Conservation (phyloP, 2,113 vertebrate genomes). For the Neodon shergylaensis region DNA sequence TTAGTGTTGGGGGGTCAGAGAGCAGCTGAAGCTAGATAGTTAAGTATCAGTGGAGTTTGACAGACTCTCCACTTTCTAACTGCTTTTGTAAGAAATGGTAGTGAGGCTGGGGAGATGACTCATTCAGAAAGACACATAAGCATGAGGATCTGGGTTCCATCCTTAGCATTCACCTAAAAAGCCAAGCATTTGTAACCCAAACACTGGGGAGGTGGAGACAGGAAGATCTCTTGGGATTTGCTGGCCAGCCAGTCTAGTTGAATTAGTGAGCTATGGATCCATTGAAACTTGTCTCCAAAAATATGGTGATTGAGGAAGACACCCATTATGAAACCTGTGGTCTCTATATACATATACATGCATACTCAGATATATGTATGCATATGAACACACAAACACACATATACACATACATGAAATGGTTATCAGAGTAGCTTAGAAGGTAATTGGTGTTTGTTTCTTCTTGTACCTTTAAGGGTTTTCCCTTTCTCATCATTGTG, state of each 20-base stretch:
- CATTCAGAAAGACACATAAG: background rate
- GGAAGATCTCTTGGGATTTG: background rate
- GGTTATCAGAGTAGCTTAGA: background rate
- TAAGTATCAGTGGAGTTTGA: rapidly evolving
- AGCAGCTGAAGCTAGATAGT: background rate
- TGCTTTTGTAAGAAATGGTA: background rate
- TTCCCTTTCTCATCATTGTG: background rate
- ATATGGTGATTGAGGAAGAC: background rate
- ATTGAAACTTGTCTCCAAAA: background rate
- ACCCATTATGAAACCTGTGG: background rate
- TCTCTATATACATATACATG: background rate
- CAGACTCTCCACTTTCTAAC: background rate
- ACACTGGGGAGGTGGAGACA: too few relatives aligned
- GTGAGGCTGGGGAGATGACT: background rate
- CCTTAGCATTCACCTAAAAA: background rate
- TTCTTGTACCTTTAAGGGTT: background rate
- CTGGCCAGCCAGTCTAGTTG: background rate
- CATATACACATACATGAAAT: background rate
- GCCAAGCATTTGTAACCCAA: background rate
- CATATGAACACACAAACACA: background rate
- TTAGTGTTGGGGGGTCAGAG: background rate
- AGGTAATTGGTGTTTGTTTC: background rate
- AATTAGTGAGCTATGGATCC: background rate
- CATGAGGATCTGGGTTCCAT: background rate
- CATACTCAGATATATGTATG: background rate